phyloP scores from a whole-genome alignment of 2,797 vertebrate species.

The Neoniphon sammara region DNA sequence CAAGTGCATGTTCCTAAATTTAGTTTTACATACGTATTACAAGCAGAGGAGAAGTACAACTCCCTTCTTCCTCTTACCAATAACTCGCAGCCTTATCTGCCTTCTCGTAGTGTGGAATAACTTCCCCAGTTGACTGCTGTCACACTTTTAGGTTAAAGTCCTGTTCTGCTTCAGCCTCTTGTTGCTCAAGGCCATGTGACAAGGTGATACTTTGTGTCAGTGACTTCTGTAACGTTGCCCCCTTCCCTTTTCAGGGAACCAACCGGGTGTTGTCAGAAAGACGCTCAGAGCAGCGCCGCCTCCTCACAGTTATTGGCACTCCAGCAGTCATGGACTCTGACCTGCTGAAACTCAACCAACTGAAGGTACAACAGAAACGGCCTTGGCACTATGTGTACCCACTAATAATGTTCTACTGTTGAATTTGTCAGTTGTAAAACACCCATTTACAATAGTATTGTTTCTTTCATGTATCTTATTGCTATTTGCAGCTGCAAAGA shows the following conservation, averaged over 20 bases:
- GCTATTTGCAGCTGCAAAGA: too few relatives aligned
- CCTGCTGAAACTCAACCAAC: slow-evolving; percentile 93
- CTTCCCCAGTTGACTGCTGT: not conserved
- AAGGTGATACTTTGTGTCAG: not conserved
- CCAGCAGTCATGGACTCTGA: slow-evolving; percentile 91
- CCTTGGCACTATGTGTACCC: too few relatives aligned
- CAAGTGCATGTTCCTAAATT: not conserved
- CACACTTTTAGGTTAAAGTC: slow-evolving; percentile 9
- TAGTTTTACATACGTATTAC: not conserved
- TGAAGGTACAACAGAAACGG: slow-evolving; percentile 84
- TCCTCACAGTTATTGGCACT: slow-evolving; percentile 91
- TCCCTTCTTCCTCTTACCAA: not conserved
- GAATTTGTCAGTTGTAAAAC: too few relatives aligned
- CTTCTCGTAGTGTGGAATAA: not conserved
- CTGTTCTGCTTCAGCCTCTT: not conserved
- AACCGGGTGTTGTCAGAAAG: slow-evolving; percentile 90
- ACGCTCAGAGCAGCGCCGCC: slow-evolving; percentile 91
- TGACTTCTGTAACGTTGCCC: slow-evolving; percentile 34
- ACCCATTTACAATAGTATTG: too few relatives aligned
- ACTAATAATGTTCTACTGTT: too few relatives aligned
- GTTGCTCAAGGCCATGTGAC: slow-evolving; percentile 32
- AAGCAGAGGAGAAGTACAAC: not conserved
- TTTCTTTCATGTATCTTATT: too few relatives aligned
- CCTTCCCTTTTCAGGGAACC: slow-evolving; percentile 79
- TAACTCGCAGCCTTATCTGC: not conserved